Evolutionary conservation across 2,888 invertebrate species (phyloP).

Genomic region (Flexamia atlantica): DNA sequence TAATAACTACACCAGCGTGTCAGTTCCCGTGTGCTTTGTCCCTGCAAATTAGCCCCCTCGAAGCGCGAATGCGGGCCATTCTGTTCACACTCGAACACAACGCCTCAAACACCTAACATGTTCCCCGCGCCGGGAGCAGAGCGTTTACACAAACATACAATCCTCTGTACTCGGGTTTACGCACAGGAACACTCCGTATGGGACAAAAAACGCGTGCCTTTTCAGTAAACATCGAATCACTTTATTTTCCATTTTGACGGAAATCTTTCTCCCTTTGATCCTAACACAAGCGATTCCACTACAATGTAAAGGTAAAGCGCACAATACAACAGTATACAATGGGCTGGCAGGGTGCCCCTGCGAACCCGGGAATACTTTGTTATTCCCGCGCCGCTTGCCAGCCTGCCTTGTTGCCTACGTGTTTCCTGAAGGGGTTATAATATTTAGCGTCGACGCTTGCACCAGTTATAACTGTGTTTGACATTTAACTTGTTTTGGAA

Average conservation of each 20-base stretch:
- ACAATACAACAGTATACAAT: constrained; percentile 56
- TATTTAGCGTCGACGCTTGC: constrained; percentile 6
- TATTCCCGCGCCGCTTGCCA: constrained; percentile 33
- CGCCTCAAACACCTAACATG: constrained; percentile 27
- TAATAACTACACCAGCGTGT: background rate
- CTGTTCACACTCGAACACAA: background rate
- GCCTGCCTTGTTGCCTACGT: constrained; percentile 35
- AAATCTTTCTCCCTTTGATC: constrained; percentile 56
- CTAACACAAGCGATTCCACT: constrained; percentile 34
- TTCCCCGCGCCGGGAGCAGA: background rate
- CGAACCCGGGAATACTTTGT: constrained; percentile 48
- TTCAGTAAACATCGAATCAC: constrained; percentile 24
- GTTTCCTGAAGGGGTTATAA: constrained; percentile 9
- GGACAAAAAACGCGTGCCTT: constrained; percentile 32
- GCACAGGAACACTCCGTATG: constrained; percentile 15
- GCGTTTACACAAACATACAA: constrained; percentile 42
- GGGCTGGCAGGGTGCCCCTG: constrained; percentile 38
- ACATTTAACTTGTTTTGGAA: constrained; percentile 1
- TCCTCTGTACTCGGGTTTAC: background rate
- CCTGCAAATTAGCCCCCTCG: constrained; percentile 20
- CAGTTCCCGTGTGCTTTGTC: background rate
- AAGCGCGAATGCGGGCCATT: constrained; percentile 9
- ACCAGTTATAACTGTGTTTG: constrained; percentile 27
- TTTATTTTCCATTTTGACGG: constrained; percentile 46
- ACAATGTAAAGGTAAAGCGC: constrained; percentile 29